phyloP scores from a whole-genome alignment of 2,888 invertebrate species.

The Beris morrisii region DNA sequence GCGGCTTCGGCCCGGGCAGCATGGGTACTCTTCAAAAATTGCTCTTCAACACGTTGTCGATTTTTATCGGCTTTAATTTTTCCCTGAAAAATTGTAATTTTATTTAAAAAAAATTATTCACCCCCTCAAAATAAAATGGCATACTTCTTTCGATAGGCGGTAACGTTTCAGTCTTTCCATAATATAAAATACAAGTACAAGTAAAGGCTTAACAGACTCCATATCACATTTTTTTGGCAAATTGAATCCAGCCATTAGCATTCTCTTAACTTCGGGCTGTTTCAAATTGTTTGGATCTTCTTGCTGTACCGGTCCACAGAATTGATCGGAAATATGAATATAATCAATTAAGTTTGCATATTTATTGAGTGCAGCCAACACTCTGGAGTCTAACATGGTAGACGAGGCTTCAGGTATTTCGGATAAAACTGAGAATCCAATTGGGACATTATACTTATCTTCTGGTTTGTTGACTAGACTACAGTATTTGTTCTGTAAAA shows the following conservation, averaged over 20 bases:
- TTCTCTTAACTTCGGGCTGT: constrained; percentile 77
- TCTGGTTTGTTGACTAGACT: constrained; percentile 75
- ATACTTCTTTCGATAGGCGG: constrained; percentile 87
- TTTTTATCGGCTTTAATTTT: constrained; percentile 93
- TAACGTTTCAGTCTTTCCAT: constrained; percentile 89
- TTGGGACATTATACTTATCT: constrained; percentile 79
- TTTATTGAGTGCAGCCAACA: constrained; percentile 74
- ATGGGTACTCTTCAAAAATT: constrained; percentile 92
- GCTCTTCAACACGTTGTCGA: constrained; percentile 89
- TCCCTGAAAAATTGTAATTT: constrained; percentile 61
- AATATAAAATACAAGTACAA: constrained; percentile 88
- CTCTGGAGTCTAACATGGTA: constrained; percentile 80
- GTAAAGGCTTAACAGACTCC: constrained; percentile 72
- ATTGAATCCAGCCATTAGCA: constrained; percentile 81
- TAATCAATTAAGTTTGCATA: constrained; percentile 87
- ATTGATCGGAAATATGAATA: constrained; percentile 97
- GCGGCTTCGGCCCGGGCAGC: constrained; percentile 96
- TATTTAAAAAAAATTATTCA: background rate
- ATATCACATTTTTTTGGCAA: constrained; percentile 68
- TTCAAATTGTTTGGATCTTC: constrained; percentile 74
- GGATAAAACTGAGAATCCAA: constrained; percentile 75
- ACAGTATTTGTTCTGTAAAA: constrained; percentile 72
- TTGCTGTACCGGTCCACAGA: constrained; percentile 84
- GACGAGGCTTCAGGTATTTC: constrained; percentile 89
- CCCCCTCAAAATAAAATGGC: background rate